These are phyloP conservation scores for Akabosia matsudoensis DNA, from an alignment of 1,140 invertebrate species.

Conservation along the genomic window DNA sequence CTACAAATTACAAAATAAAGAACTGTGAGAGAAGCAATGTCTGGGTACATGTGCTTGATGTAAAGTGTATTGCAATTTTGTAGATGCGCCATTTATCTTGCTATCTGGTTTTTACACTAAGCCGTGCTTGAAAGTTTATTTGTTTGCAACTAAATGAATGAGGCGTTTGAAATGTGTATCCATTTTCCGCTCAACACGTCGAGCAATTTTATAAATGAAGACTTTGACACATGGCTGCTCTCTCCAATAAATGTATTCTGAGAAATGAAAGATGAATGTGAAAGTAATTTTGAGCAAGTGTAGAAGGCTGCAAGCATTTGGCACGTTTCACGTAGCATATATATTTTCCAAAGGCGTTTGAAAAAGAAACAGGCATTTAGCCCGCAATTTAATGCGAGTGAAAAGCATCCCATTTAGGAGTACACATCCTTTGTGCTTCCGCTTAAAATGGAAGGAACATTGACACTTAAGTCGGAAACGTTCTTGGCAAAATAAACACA, in stretches of 20 bases:
- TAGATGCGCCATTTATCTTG: not conserved
- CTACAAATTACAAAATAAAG: no score
- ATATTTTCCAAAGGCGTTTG: not conserved
- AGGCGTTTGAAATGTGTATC: not conserved
- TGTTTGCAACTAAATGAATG: not conserved
- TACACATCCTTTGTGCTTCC: no score
- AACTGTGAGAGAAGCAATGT: no score
- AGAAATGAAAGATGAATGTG: not conserved
- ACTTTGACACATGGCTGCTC: not conserved
- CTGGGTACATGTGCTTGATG: no score
- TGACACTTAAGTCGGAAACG: not conserved
- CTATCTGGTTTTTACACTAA: not conserved
- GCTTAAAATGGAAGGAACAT: no score
- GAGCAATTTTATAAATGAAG: not conserved
- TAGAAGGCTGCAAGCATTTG: not conserved
- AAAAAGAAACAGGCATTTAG: not conserved
- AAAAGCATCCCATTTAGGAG: no score
- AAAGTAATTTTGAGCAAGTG: not conserved
- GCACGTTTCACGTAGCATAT: not conserved
- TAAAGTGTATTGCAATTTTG: constrained; percentile 11
- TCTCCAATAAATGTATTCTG: not conserved
- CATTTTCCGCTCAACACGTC: not conserved
- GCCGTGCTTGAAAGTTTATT: not conserved
- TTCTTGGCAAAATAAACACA: not conserved
- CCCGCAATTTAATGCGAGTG: not conserved